Base-by-base conservation (phyloP, 2,888 invertebrate species). In the Orthosia gothica region DNA sequence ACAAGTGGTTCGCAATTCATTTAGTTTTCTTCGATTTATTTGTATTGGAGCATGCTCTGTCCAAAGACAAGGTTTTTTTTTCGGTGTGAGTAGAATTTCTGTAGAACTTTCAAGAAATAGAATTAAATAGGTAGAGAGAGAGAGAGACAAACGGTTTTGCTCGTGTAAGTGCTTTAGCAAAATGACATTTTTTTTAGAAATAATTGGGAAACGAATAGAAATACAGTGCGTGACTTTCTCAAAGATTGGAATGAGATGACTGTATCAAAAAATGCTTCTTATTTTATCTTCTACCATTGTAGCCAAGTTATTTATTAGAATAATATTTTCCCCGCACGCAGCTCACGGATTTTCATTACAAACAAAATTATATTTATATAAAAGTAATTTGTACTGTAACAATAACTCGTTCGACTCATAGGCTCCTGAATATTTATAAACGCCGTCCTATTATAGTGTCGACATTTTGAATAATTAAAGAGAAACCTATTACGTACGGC, bases 381-480 rank as follows among this genome's bases (percentile, higher is more conserved):
- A 76, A 86, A 84, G 77, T 88, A 88, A 87, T 87, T 88, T 87
- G 83, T 88, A 70, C 63, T 61, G 72, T 72, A 70, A 84, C 77
- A 84, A 84, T 81, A 88, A 79, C 71, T 84, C 78, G 84, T 86
- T 83, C 82, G 82, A 54, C 76, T 87, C 89, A 91, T 91, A 88
- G 89, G 74, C 91, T 90, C 88, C 91, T 94, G 94, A 93, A 94
- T 95, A 95, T 95, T 95, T 94, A 95, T 94, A 93, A 91, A 92
- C 89, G 89, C 89, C 88, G 89, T 92, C 90, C 94, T 92, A 94
- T 95, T 94, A 95, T 93, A 90, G 92, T 91, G 95, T 93, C 93
- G 95, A 94, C 95, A 91, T 93, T 92, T 92, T 95, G 94, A 94
- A 95, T 95, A 95, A 95, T 95, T 95, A 95, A 95, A 90, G 86